Conservation (phyloP, 2,888 invertebrate genomes). For the Pinctada fucata region DNA sequence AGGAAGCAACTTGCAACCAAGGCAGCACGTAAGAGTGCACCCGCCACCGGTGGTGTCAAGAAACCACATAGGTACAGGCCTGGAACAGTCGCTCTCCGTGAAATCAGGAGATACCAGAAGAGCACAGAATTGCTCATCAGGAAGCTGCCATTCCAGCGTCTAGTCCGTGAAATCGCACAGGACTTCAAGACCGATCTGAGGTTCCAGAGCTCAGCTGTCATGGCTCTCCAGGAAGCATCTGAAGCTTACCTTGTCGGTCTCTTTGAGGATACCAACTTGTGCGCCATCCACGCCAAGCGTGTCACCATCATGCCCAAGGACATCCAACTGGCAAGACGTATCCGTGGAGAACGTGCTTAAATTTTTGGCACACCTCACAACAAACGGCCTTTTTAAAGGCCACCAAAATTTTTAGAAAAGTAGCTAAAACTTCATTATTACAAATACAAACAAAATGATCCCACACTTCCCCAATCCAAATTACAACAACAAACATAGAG, state of each 20-base stretch:
- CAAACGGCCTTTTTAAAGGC: slow-evolving; percentile 43
- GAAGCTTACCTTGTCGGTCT: too few relatives aligned
- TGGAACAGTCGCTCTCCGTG: slow-evolving; percentile 71
- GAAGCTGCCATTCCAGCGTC: slow-evolving; percentile 31
- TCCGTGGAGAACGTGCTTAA: slow-evolving; percentile 90
- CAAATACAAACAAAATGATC: too few relatives aligned
- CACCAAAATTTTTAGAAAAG: slow-evolving; percentile 30
- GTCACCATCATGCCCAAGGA: slow-evolving; percentile 99
- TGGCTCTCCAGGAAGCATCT: slow-evolving; percentile 58
- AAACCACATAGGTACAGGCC: slow-evolving; percentile 73
- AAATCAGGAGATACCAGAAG: slow-evolving; percentile 72
- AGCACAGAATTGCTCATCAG: slow-evolving; percentile 60
- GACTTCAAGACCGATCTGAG: slow-evolving; percentile 23
- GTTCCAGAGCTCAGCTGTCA: slow-evolving; percentile 21
- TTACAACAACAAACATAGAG: too few relatives aligned
- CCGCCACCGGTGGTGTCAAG: slow-evolving; percentile 71
- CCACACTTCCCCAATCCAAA: too few relatives aligned
- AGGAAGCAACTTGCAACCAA: slow-evolving; percentile 74
- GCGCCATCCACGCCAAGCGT: slow-evolving; percentile 97
- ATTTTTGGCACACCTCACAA: background rate
- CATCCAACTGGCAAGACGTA: slow-evolving; percentile 95
- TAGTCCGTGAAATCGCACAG: slow-evolving; percentile 32
- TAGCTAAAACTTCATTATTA: too few relatives aligned
- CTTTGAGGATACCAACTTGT: slow-evolving; percentile 98
- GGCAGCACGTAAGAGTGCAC: slow-evolving; percentile 70